Evolutionary conservation across 2,797 vertebrate genomes (phyloP), one percentile per base, ranked within the genome.

Genomic region (Argyrosomus regius): DNA sequence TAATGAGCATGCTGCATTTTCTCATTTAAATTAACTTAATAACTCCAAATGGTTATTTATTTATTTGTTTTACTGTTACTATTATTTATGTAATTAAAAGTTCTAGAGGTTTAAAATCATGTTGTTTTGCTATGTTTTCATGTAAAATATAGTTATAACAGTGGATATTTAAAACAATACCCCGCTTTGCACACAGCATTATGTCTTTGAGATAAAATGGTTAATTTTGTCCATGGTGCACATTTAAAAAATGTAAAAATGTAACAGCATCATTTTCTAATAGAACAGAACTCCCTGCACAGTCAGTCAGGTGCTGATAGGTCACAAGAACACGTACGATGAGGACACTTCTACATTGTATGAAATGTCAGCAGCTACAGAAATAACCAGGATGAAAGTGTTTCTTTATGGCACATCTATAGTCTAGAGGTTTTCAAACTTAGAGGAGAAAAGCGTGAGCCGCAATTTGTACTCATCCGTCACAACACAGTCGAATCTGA

Each of bases 361-460:
- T 56, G 2, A 78, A 61, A 73, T 64, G 35, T 75, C 65, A 53
- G 52, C 22, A 43, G 41, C 24, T 28, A 35, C 35, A 52, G 16
- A 58, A 63, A 46, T 62, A 9, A 60, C 43, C 16, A 41, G 17
- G 62, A 72, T 9, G 16, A 48, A 53, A 48, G 9, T 52, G 3
- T 24, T 14, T 39, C n/a, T 46, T 70, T 20, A 57, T 13, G 50
- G 17, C 16, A 68, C 12, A 52, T 46, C 12, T 57, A 12, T 8
- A 12, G 24, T 59, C 53, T 39, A 61, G 61, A 72, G 61, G 35
- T 52, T 56, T 39, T 39, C 18, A 57, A 22, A 26, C 10, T 2
- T 2, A 1, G 41, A 48, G 6, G 22, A 12, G 12, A 24, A 22
- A 56, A 26, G 17, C 3, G 11, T 20, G 31, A 35, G 9, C 17